Base-by-base conservation (phyloP, 2,888 invertebrate genomes). In the Julus scandinavius region DNA sequence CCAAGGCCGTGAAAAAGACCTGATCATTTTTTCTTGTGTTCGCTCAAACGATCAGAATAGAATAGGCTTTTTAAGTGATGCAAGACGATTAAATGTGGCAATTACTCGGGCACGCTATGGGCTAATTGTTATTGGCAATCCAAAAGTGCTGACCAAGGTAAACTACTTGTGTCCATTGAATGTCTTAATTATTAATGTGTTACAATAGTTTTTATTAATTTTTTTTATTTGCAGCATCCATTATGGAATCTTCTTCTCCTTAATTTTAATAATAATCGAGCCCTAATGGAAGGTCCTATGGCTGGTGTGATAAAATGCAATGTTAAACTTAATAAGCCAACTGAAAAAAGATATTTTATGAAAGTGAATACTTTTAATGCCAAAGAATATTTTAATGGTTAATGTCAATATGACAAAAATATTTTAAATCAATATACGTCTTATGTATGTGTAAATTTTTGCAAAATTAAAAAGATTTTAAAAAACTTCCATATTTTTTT, bases 111-210 rank as follows among this genome's bases (percentile, higher is more conserved):
- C 99, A 7, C 98, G 98, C 93, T 99, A 97, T 93, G 99, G 99
- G 17, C 96, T 99, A 85, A 99, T 99, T 90, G 97, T 99, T 90
- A 98, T 99, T 88, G 99, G 99, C 88, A 99, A 99, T 93, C 99
- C 99, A 0, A 99, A 99, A 93, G 99, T 99, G 20, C 94, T 99
- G 3, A 98, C 99, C 9, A 99, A 99, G 92, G 94, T 94, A 11
- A 41, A 40, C 40, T 90, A n/a, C 11, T 45, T 45, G 5, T 45
- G 6, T 45, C 45, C 5, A 7, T 45, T 45, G 45, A 7, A 45
- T 7, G 7, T 2, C 45, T 45, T 45, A 5, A 13, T 87, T 50
- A 49, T 38, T n/a, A 49, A 17, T n/a, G 13, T 5, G 86, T 20
- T 38, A 6, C 38, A 7, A 86, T 38, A 29, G 29, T 13, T 15